phyloP scores from a whole-genome alignment of 1,140 invertebrate species.

The Drosophila albomicans region DNA sequence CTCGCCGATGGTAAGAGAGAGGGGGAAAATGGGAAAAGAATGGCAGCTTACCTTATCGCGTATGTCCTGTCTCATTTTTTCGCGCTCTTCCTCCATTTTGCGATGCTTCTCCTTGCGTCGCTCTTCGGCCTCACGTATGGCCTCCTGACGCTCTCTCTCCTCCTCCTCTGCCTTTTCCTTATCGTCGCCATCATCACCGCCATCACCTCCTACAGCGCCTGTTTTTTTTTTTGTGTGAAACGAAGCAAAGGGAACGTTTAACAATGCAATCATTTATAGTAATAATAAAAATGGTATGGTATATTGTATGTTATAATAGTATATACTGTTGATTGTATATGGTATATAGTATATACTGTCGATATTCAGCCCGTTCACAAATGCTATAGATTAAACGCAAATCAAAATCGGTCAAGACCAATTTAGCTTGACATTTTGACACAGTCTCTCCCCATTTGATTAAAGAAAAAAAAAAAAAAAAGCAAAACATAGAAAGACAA shows the following conservation, averaged over 20 bases:
- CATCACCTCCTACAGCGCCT: conserved; percentile 96
- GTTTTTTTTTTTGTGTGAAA: conserved; percentile 41
- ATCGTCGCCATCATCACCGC: conserved; percentile 94
- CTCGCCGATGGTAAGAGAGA: neutral
- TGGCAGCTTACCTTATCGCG: conserved; percentile 93
- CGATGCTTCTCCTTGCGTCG: conserved; percentile 98
- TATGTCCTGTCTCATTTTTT: conserved; percentile 99
- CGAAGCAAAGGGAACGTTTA: conserved; percentile 10
- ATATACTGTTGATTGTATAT: neutral
- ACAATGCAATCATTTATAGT: conserved; percentile 13
- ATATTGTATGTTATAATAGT: neutral
- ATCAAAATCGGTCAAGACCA: conserved; percentile 65
- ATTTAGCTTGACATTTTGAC: conserved; percentile 72
- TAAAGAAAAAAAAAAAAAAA: conserved; percentile 16
- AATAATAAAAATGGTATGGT: neutral
- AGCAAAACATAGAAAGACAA: conserved; percentile 1
- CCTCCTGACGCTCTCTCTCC: conserved; percentile 96
- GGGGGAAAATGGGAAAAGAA: neutral
- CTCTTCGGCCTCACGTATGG: conserved; percentile 96
- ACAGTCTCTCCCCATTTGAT: conserved; percentile 50
- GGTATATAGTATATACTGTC: neutral
- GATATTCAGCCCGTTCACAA: neutral
- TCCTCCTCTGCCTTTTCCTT: conserved; percentile 98
- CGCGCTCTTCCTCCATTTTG: conserved; percentile 99
- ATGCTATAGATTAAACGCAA: neutral